phyloP scores from a whole-genome alignment of 1,140 invertebrate genomes.

The Drosophila oshimai region DNA sequence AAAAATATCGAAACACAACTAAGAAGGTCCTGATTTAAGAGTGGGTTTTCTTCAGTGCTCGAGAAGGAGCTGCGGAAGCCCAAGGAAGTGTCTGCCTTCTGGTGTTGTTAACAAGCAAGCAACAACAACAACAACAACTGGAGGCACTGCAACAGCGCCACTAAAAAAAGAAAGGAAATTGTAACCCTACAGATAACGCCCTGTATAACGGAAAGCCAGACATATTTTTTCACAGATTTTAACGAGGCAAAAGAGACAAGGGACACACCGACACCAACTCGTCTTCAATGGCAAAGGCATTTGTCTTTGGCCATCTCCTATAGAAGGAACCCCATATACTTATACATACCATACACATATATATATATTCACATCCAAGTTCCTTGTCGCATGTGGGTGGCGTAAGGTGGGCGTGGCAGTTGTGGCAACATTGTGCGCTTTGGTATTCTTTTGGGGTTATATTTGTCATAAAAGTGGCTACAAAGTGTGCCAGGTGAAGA shows the following conservation, averaged over 20 bases:
- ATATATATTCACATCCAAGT: not conserved
- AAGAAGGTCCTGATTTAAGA: too few relatives aligned
- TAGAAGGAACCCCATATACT: not conserved
- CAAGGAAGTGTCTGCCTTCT: constrained; percentile 48
- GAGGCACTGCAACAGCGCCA: too few relatives aligned
- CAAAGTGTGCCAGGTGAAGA: constrained; percentile 62
- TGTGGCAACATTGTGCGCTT: constrained; percentile 51
- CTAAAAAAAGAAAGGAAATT: constrained; percentile 37
- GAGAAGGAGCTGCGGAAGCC: constrained; percentile 32
- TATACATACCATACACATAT: not conserved
- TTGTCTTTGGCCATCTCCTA: constrained; percentile 48
- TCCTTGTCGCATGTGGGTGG: constrained; percentile 11
- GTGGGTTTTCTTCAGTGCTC: not conserved
- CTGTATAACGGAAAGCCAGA: constrained; percentile 64
- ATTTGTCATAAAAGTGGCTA: constrained; percentile 78
- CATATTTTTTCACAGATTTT: constrained; percentile 76
- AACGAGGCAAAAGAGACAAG: constrained; percentile 53
- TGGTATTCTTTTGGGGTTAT: constrained; percentile 29
- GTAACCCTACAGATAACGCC: constrained; percentile 67
- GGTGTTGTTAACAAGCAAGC: constrained; percentile 68
- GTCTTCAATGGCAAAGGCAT: constrained; percentile 57
- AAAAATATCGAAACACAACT: too few relatives aligned
- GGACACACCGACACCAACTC: constrained; percentile 6
- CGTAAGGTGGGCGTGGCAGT: constrained; percentile 50
- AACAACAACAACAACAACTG: constrained; percentile 22